phyloP scores from a whole-genome alignment of 2,113 vertebrate genomes.

The Hypanus sabinus region DNA sequence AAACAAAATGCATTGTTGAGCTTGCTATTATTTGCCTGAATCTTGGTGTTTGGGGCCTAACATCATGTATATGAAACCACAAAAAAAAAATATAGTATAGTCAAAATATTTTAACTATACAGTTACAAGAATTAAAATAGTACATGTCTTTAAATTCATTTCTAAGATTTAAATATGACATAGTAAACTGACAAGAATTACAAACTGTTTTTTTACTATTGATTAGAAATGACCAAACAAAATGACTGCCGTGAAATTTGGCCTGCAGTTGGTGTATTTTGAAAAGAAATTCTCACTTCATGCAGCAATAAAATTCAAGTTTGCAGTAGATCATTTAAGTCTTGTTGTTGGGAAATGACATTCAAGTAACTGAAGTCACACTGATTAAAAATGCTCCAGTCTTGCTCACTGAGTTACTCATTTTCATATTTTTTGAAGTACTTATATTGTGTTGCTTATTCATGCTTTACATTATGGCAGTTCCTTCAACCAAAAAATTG shows the following conservation, averaged over 20 bases:
- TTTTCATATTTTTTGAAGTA: neutral
- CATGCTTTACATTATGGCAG: neutral
- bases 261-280: neutral
- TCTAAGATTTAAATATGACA: neutral
- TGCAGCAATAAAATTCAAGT: neutral
- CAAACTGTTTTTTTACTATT: neutral
- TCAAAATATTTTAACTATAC: neutral
- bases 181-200: neutral
- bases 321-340: neutral
- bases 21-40: neutral
- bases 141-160: neutral
- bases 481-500: neutral
- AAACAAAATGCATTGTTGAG: no score
- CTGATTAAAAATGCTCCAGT: neutral
- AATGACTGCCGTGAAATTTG: neutral
- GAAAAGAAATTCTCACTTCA: neutral
- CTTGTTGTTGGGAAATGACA: neutral
- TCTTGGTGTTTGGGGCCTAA: neutral
- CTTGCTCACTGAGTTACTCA: neutral
- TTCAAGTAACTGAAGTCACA: neutral
- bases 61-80: neutral
- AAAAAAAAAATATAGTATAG: neutral
- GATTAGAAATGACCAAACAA: neutral
- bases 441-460: neutral
- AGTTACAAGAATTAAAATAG: neutral